A percentile compares a stretch with the other conserved stretches of the same genome.
phyloP scores from a whole-genome alignment of 2,797 vertebrate species.

The Phaenicophaeus curvirostris region DNA sequence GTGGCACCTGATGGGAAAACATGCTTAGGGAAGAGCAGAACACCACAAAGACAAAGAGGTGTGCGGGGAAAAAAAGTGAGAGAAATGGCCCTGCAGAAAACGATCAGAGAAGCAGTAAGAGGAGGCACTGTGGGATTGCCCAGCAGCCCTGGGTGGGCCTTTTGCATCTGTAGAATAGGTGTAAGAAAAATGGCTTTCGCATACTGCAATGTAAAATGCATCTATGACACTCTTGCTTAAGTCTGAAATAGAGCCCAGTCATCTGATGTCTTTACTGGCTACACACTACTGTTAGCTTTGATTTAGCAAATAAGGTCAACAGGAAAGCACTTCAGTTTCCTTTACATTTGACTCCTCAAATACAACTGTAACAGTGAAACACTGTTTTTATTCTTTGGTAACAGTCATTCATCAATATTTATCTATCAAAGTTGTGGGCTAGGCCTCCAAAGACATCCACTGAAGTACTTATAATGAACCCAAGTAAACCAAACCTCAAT shows the following conservation, averaged over 20 bases:
- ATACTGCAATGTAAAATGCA: neutral
- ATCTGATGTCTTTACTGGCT: neutral
- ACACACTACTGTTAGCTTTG: neutral
- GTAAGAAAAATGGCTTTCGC: neutral
- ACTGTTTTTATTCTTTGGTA: neutral
- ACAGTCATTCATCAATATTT: neutral
- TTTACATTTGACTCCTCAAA: neutral
- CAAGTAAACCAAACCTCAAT: neutral
- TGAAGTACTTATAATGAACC: neutral
- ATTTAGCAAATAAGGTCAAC: neutral
- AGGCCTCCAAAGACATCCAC: neutral
- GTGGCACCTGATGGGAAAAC: fast-evolving
- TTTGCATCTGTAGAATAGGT: neutral
- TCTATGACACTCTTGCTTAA: neutral
- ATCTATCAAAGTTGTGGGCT: neutral
- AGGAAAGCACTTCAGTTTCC: neutral
- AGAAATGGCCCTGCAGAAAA: neutral
- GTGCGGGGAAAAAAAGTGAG: fast-evolving
- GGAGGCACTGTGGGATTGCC: neutral
- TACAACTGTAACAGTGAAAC: neutral
- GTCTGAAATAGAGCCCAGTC: neutral
- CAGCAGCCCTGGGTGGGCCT: fast-evolving
- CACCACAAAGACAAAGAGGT: neutral
- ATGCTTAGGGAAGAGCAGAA: neutral
- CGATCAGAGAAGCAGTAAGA: neutral